Base-by-base conservation (phyloP, 2,888 invertebrate species). In the Nasonia oneida region DNA sequence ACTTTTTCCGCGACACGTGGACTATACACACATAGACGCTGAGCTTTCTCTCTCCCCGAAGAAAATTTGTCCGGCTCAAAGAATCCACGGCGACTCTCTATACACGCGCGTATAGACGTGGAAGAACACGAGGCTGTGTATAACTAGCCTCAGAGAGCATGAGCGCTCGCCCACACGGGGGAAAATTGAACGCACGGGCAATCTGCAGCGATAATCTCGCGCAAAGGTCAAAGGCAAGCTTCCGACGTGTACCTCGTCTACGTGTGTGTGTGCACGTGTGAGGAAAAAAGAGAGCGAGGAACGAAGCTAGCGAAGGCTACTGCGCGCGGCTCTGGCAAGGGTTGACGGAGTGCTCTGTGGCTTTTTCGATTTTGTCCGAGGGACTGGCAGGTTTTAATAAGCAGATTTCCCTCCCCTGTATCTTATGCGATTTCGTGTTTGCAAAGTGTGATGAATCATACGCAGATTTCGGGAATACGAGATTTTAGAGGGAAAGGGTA, bases 131-230 rank as follows among this genome's bases (percentile, higher is more conserved):
- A 15, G 42, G 42, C 42, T 47, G 47, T 47, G 18, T 61, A 61
- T n/a, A n/a, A 8, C 57, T n/a, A 61, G 57, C 57, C 57, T n/a
- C 57, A 2, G 57, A 2, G 57, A 61, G 57, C 57, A 6, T 23
- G 37, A 8, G 39, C 14, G 39, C n/a, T 67, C 67, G 67, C 14
- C 67, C 67, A 67, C 67, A 67, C 47, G 73, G 47, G 57, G 47
- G 47, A 73, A 73, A 73, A 73, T 73, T 73, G 73, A 73, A 73
- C 47, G 73, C 73, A 67, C 42, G 73, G 47, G n/a, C 73, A 47
- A 73, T 73, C 42, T 73, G 12, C 73, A 42, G 73, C 73, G 73
- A 73, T 73, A 47, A 73, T 73, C 67, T 67, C 73, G 73, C 23
- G 73, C 73, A 73, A 73, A 73, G 42, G 73, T 73, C 73, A 73